Conservation (phyloP, 1,140 invertebrate species). For the Glossosoma conforme region DNA sequence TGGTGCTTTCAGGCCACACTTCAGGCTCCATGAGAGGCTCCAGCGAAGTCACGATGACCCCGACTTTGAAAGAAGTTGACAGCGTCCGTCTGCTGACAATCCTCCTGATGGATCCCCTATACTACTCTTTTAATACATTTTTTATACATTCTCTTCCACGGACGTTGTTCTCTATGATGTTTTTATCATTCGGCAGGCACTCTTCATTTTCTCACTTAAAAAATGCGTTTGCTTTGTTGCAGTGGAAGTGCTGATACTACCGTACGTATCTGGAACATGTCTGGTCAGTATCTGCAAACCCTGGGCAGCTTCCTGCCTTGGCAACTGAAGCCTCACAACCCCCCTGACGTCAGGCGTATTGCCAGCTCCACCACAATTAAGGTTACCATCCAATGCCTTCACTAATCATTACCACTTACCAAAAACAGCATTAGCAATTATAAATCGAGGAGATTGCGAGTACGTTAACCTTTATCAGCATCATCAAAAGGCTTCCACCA, state of each 20-base stretch:
- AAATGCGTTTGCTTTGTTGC: conserved; percentile 15
- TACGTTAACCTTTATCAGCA: background rate
- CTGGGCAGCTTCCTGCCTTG: conserved; percentile 60
- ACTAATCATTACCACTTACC: background rate
- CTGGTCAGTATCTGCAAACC: conserved; percentile 63
- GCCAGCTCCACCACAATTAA: conserved; percentile 63
- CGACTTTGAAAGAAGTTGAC: no score
- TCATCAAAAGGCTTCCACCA: background rate
- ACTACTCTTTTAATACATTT: no score
- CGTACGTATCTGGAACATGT: conserved; percentile 63
- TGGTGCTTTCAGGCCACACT: no score
- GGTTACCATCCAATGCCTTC: conserved; percentile 33
- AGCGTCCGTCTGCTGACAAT: no score
- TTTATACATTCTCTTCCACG: no score
- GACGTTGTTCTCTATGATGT: no score
- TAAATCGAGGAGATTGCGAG: background rate
- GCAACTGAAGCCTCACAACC: conserved; percentile 51
- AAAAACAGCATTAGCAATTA: background rate
- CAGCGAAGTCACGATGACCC: no score
- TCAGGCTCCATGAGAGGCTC: no score
- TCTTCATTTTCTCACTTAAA: no score
- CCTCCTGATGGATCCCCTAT: no score
- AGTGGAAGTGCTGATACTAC: conserved; percentile 68
- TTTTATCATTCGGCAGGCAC: no score
- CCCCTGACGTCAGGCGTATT: conserved; percentile 60